These are phyloP conservation scores for Aegotheles bennettii DNA, from an alignment of 2,113 vertebrate genomes.

Conservation along the genomic window DNA sequence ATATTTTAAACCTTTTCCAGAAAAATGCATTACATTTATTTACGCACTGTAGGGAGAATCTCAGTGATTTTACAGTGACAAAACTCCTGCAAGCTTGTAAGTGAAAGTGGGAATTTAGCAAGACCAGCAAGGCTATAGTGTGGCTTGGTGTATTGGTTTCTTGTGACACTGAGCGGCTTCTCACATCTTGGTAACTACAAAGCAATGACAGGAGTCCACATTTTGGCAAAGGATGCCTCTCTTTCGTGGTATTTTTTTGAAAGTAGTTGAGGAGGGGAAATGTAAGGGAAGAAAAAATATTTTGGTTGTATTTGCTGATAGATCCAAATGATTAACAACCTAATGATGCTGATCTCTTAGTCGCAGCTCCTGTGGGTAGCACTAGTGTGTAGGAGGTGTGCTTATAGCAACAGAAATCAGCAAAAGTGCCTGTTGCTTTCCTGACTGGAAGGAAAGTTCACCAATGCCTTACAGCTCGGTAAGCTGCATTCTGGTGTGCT, in stretches of 20 bases:
- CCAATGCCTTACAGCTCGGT: not conserved
- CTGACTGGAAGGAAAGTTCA: not conserved
- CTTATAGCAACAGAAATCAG: not conserved
- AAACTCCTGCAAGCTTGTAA: not conserved
- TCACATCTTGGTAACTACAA: not conserved
- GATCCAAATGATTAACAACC: not conserved
- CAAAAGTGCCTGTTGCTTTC: not conserved
- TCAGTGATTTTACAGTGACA: not conserved
- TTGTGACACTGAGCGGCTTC: not conserved
- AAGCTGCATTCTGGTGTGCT: not conserved
- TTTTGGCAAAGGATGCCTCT: not conserved
- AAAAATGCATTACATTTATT: not conserved
- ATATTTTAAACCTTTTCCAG: not conserved
- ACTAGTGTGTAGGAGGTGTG: not conserved
- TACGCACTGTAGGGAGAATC: not conserved
- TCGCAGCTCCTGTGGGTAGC: not conserved
- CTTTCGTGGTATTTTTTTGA: not conserved
- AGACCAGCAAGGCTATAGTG: not conserved
- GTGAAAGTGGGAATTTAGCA: not conserved
- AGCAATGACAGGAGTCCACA: not conserved
- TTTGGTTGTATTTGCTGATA: not conserved
- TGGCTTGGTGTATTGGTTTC: not conserved
- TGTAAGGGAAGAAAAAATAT: not conserved
- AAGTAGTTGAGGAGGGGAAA: not conserved
- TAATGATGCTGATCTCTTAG: not conserved